Conservation (phyloP, 2,797 vertebrate genomes). For the Hephaestus fuliginosus region DNA sequence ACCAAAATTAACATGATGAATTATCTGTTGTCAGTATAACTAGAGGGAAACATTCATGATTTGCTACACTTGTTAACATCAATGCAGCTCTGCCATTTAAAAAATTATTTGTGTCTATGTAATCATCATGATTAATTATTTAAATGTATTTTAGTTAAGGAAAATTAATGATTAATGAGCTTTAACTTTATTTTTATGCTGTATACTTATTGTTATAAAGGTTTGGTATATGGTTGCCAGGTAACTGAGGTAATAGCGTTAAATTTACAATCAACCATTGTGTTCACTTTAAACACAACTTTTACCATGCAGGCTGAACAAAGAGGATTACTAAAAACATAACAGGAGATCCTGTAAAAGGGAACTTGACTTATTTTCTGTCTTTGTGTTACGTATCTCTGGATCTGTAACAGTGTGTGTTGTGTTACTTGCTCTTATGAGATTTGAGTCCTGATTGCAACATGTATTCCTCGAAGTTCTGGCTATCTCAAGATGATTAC, state of each 20-base stretch:
- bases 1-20: conserved; percentile 16
- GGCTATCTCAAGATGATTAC: conserved; percentile 35
- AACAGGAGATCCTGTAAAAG: conserved; percentile 45
- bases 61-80: conserved; percentile 37
- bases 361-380: conserved; percentile 45
- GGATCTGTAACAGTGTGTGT: conserved; percentile 55
- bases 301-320: conserved; percentile 37
- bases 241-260: conserved; percentile 58
- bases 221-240: conserved; percentile 56
- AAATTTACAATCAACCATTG: conserved; percentile 52
- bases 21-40: conserved; percentile 9
- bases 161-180: conserved; percentile 63
- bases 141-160: conserved; percentile 67
- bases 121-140: conserved; percentile 60
- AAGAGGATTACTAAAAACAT: conserved; percentile 48
- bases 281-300: conserved; percentile 37
- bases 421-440: conserved; percentile 67
- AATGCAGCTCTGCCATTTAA: conserved; percentile 23
- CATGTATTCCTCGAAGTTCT: conserved; percentile 64
- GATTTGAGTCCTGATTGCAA: conserved; percentile 54
- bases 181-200: conserved; percentile 66
- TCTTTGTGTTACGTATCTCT: conserved; percentile 57
- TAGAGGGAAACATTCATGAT: conserved; percentile 31
- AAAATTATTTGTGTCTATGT: conserved; percentile 55
- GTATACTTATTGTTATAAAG: conserved; percentile 32